phyloP scores from a whole-genome alignment of 2,113 vertebrate species.

The Anthoscopus minutus region DNA sequence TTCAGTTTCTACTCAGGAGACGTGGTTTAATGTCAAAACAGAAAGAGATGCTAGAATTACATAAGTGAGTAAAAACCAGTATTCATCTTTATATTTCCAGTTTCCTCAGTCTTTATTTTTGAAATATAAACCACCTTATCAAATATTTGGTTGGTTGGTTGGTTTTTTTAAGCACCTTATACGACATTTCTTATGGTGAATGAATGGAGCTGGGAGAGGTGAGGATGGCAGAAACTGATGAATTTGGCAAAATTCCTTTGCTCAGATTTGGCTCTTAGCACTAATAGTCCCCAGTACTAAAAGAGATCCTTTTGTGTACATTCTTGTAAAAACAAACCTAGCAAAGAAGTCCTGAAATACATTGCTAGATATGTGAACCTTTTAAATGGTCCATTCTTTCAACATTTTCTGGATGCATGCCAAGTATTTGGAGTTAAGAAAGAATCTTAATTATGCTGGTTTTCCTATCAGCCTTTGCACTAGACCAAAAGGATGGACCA shows the following conservation, averaged over 20 bases:
- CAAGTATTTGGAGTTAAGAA: background rate
- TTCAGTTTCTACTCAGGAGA: background rate
- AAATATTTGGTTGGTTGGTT: background rate
- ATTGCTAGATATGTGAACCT: background rate
- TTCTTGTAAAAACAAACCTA: background rate
- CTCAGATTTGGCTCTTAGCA: background rate
- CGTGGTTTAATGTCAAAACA: background rate
- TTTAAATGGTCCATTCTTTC: background rate
- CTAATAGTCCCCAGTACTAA: background rate
- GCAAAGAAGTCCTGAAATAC: background rate
- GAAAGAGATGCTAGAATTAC: background rate
- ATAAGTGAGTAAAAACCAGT: background rate
- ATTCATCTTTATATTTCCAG: background rate
- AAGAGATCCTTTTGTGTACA: background rate
- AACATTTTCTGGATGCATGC: background rate
- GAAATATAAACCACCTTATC: background rate
- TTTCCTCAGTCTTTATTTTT: background rate
- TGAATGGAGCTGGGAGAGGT: background rate
- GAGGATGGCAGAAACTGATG: background rate
- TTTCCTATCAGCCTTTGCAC: background rate
- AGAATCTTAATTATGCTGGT: background rate
- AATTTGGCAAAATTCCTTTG: background rate
- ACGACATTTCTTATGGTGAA: background rate
- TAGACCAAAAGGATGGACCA: background rate
- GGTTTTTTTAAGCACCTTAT: background rate